Percentiles rank a stretch among this genome's conserved stretches.
Evolutionary conservation across 1,140 invertebrate genomes (phyloP).

Genomic region (Drusus annulatus): DNA sequence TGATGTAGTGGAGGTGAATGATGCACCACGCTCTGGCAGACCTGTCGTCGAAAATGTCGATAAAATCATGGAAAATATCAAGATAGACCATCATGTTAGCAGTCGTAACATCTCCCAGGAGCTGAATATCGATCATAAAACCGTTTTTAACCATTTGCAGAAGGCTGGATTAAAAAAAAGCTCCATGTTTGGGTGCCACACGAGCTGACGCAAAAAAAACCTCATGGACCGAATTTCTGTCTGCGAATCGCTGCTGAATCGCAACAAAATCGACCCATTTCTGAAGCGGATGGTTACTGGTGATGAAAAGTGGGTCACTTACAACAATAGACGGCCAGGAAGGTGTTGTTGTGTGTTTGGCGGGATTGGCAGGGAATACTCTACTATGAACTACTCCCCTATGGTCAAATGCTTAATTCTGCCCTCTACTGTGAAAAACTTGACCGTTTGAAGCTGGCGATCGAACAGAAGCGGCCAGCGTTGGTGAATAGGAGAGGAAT

Average conservation of each 20-base stretch:
- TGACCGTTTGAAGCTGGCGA: constrained; percentile 22
- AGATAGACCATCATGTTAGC: constrained; percentile 16
- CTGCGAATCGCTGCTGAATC: not conserved
- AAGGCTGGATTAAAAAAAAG: constrained; percentile 26
- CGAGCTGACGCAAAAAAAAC: constrained; percentile 24
- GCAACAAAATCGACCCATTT: constrained; percentile 33
- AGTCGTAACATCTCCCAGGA: constrained; percentile 14
- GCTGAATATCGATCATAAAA: constrained; percentile 22
- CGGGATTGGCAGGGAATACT: too few species aligned
- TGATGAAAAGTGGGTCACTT: too few species aligned
- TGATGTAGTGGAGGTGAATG: not conserved
- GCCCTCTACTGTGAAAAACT: constrained; percentile 16
- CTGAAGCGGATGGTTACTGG: not conserved
- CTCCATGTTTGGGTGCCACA: constrained; percentile 20
- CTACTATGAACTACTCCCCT: not conserved
- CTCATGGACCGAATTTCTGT: too few species aligned
- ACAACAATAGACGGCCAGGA: too few species aligned
- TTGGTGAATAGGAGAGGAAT: constrained; percentile 26
- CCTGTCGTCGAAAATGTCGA: constrained; percentile 20
- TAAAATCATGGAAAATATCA: constrained; percentile 27
- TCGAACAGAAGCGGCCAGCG: constrained; percentile 16
- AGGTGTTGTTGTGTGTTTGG: too few species aligned
- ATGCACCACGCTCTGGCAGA: constrained; percentile 18
- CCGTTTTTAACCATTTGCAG: constrained; percentile 18
- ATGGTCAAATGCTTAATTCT: constrained; percentile 15